Base-by-base conservation (phyloP, 2,888 invertebrate species). In the Tethea ocularis region DNA sequence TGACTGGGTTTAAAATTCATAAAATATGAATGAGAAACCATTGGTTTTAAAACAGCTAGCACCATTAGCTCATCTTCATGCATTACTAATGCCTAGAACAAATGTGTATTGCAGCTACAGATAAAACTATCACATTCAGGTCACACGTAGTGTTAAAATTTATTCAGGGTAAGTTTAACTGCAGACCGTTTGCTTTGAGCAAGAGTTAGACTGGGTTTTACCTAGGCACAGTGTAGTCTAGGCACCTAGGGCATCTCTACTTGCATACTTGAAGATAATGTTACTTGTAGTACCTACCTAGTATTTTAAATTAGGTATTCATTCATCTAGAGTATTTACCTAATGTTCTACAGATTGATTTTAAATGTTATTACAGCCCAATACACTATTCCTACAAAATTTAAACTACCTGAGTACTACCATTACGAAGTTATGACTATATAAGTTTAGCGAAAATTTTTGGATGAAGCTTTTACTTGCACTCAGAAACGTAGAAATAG, bases 181-280 rank as follows among this genome's bases (percentile, higher is more conserved):
- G 65, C 61, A 60, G 62, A 70, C 64, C 68, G 74, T 71, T 74
- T 73, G 80, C 83, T 82, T 80, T 80, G 78, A 77, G 74, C 77
- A 67, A 71, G 74, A 71, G 75, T 75, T 74, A 67, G 75, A 67
- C 70, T 68, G 54, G 41, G n/a, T 2, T 29, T 26, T 54, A 54
- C 36, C 54, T 20, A 54, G 53, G 17, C 53, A 41, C 41, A 8
- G 46, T 54, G 17, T 3, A 54, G 54, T 33, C 33, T 20, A 33
- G 13, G 33, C 13, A 33, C 52, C 29, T 36, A 26, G 29, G n/a
- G 23, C 26, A 52, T 20, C 20, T 17, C 54, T 46, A 46, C 20
- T 10, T 10, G 20, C 46, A 10, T 20, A 20, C 46, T 10, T 46
- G 46, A 1, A 46, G 46, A 46, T 46, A 46, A 46, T 46, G 20